Evolutionary conservation across 2,888 invertebrate genomes (phyloP).

Genomic region (Hartigia nigra): DNA sequence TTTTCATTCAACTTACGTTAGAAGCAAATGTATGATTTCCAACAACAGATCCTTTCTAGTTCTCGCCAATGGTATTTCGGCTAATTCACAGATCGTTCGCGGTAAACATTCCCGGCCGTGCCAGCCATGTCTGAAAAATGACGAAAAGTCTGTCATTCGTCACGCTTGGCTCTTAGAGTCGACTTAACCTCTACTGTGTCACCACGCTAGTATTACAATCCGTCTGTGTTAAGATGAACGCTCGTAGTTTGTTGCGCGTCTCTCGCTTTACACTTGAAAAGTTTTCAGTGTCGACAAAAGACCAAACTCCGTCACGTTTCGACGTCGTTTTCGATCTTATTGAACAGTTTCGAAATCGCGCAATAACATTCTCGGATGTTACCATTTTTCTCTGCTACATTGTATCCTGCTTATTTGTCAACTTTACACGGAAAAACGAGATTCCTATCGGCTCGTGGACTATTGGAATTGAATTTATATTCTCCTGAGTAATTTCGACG

Average conservation of each 20-base stretch:
- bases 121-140: slow-evolving; percentile 69
- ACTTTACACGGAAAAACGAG: not conserved
- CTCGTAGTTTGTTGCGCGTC: not conserved
- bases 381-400: not conserved
- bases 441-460: not conserved
- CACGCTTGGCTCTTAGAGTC: not conserved
- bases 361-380: not conserved
- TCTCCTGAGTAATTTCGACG: not conserved
- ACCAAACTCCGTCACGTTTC: not conserved
- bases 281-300: not conserved
- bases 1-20: too few species aligned
- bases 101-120: slow-evolving; percentile 73
- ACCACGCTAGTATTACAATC: not conserved
- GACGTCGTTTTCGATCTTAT: not conserved
- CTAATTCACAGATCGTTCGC: slow-evolving; percentile 76
- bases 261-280: not conserved
- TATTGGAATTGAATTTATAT: not conserved
- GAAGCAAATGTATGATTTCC: slow-evolving; percentile 74
- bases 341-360: not conserved
- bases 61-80: slow-evolving; percentile 69
- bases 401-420: not conserved
- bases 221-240: not conserved
- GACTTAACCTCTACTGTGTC: not conserved
- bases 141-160: not conserved
- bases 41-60: slow-evolving; percentile 74